Percentiles rank a stretch among this genome's conserved stretches.
Evolutionary conservation across 2,888 invertebrate species (phyloP).

Genomic region (Doris montereyensis): DNA sequence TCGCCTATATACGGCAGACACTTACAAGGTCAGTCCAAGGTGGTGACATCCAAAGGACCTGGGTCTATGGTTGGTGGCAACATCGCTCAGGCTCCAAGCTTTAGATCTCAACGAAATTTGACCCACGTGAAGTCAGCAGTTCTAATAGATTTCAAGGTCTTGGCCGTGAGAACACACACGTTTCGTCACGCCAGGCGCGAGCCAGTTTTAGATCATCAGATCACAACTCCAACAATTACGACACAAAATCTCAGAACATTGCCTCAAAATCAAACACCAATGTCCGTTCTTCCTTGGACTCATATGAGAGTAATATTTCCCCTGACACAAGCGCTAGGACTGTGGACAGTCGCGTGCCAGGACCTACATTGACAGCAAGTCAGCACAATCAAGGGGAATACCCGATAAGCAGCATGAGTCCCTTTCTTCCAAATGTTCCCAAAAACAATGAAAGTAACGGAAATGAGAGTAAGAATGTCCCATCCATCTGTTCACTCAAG

Average conservation of each 20-base stretch:
- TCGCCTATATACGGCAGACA: not conserved
- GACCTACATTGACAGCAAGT: not conserved
- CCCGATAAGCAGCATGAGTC: not conserved
- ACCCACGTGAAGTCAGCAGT: too few relatives aligned
- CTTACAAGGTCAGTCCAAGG: not conserved
- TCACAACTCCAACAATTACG: too few relatives aligned
- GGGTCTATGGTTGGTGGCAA: conserved; percentile 10
- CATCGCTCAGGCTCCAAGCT: not conserved
- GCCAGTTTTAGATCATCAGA: not conserved
- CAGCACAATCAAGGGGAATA: not conserved
- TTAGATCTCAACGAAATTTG: too few relatives aligned
- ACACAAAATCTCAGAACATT: not conserved
- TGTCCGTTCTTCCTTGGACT: not conserved
- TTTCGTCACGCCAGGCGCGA: not conserved
- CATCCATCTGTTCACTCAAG: conserved; percentile 11
- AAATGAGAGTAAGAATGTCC: not conserved
- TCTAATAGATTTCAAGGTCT: too few relatives aligned
- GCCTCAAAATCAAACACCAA: not conserved
- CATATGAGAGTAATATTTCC: not conserved
- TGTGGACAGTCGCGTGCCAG: too few relatives aligned
- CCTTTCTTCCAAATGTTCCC: not conserved
- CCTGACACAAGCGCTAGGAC: not conserved
- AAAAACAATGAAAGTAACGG: not conserved
- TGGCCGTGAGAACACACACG: too few relatives aligned
- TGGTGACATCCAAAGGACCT: not conserved